Percentiles rank a stretch among this genome's conserved stretches.
phyloP scores from a whole-genome alignment of 53 echinoderm and acorn worm species.

The Astropecten irregularis region DNA sequence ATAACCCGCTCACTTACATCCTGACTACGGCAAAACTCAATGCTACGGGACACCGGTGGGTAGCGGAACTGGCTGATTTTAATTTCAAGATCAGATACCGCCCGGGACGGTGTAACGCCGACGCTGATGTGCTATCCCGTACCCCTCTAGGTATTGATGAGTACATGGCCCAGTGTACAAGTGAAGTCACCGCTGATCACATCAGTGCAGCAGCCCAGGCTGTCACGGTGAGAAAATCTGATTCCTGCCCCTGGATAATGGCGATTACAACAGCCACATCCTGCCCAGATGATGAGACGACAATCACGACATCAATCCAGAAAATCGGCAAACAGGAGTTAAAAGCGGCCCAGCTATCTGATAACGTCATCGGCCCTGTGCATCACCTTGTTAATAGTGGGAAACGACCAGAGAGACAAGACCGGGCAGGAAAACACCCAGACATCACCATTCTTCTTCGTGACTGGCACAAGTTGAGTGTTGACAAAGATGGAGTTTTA shows the following conservation, averaged over 20 bases:
- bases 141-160: not conserved
- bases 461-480: not conserved
- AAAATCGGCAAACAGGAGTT: too few relatives aligned
- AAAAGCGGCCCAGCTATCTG: too few relatives aligned
- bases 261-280: too few relatives aligned
- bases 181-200: constrained; percentile 9
- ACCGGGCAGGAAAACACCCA: not conserved
- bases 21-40: not conserved
- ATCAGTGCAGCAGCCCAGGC: constrained; percentile 10
- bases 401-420: not conserved
- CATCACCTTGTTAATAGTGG: not conserved
- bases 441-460: not conserved
- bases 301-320: too few relatives aligned
- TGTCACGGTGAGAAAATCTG: not conserved
- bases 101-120: constrained; percentile 49
- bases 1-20: constrained; percentile 18
- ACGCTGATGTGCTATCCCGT: constrained; percentile 50
- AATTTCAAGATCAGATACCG: constrained; percentile 39
- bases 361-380: not conserved
- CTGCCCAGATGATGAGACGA: too few relatives aligned
- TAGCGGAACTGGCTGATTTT: constrained; percentile 14
- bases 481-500: not conserved
- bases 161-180: not conserved
- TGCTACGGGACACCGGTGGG: constrained; percentile 12
- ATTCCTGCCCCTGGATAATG: too few relatives aligned